phyloP scores from a whole-genome alignment of 2,888 invertebrate species.

The Allacma fusca region DNA sequence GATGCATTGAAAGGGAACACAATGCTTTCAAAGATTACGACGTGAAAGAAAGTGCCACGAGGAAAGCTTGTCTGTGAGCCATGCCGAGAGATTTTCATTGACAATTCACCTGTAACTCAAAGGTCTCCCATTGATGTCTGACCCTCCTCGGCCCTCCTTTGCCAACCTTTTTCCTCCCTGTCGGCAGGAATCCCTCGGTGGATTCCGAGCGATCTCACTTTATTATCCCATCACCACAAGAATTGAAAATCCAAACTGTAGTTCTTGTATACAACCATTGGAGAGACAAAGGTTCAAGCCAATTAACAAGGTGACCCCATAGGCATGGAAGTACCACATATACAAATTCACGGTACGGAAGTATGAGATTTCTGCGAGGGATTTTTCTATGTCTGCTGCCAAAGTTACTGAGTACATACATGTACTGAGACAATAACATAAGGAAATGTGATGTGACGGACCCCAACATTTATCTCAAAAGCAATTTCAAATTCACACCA shows the following conservation, averaged over 20 bases:
- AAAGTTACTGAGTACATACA: neutral
- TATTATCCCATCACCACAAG: constrained; percentile 45
- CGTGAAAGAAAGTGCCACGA: constrained; percentile 37
- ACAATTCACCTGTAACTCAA: constrained; percentile 40
- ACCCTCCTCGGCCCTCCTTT: constrained; percentile 59
- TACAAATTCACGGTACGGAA: neutral
- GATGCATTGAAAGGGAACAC: constrained; percentile 18
- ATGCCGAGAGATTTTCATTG: constrained; percentile 29
- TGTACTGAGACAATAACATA: neutral
- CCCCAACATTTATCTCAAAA: neutral
- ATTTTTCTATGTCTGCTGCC: no score
- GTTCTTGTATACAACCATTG: neutral
- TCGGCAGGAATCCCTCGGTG: constrained; percentile 54
- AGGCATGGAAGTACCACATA: neutral
- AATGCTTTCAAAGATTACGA: constrained; percentile 30
- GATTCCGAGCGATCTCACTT: constrained; percentile 54
- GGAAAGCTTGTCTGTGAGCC: constrained; percentile 37
- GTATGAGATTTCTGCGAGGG: no score
- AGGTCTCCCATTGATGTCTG: constrained; percentile 50
- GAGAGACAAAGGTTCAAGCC: neutral
- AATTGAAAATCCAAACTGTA: constrained; percentile 23
- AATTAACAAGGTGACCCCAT: constrained; percentile 1
- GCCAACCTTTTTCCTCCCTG: constrained; percentile 60
- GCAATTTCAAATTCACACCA: constrained; percentile 26
- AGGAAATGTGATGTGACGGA: constrained; percentile 24